Evolutionary conservation across 2,888 invertebrate species (phyloP), one percentile per base, ranked within the genome.

Genomic region (Tenthredo distinguenda): DNA sequence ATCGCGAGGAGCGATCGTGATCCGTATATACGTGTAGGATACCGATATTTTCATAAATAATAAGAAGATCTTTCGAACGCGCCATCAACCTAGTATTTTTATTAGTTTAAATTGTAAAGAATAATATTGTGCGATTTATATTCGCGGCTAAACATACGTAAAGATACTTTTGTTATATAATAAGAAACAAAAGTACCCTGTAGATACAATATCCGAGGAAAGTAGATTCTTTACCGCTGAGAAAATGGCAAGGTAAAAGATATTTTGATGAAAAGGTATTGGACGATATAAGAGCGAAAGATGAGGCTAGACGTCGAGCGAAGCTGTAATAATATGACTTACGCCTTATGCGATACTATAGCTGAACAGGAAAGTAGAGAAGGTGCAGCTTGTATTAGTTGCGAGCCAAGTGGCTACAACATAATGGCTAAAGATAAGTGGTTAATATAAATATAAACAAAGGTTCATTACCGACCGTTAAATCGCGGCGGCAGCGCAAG

Each of bases 361-460:
- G 76, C 43, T 31, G 47, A n/a, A 47, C 10, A 76, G 47, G 43
- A 26, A 47, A 43, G 76, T 21, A 71, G 34, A 26, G 47, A 71
- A 71, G 71, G 31, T 31, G 65, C 71, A 71, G 71, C 34, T 37
- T 71, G 26, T 62, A 26, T 26, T 62, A 62, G 26, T 62, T 26
- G 12, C 26, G 2, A 62, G 62, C 21, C 62, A 71, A 71, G 71
- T 71, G 71, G n/a, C 71, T 71, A n/a, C 71, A 71, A n/a, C 71
- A 68, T 3, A 68, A 34, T n/a, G n/a, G 37, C 37, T 37, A 71
- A 37, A 71, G 37, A 34, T 71, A 71, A 71, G 71, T 71, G 37
- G 76, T 76, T 79, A 55, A 79, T 79, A 79, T 55, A 79, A 79
- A 79, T 37, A 79, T 79, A 79, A 79, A 58, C 55, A 82, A 82